A percentile compares a stretch with the other conserved stretches of the same genome.
phyloP scores from a whole-genome alignment of 23 tunicate genomes.

The Aplidium turbinatum region DNA sequence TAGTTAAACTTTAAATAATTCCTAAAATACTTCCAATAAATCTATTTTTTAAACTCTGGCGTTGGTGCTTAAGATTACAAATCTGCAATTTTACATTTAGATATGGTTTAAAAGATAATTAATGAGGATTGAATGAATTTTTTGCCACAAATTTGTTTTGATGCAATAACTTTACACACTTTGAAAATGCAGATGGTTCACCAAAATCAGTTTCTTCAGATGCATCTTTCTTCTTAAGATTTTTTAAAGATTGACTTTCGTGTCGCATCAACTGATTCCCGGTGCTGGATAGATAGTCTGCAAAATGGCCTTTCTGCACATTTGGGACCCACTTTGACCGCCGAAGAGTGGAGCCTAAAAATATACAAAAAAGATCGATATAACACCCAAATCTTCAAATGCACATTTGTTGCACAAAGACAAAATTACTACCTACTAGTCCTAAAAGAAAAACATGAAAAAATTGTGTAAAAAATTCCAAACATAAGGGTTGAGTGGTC shows the following conservation, averaged over 20 bases:
- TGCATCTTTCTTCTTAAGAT: background rate
- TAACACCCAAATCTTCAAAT: background rate
- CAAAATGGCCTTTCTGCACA: slow-evolving; percentile 49
- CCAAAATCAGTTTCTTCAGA: too few species aligned
- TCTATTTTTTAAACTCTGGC: too few species aligned
- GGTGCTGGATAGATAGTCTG: slow-evolving; percentile 52
- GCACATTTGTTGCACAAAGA: background rate
- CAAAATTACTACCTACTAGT: background rate
- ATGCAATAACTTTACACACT: background rate
- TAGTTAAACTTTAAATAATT: too few species aligned
- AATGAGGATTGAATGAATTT: too few species aligned
- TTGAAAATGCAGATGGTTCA: background rate
- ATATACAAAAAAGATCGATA: background rate
- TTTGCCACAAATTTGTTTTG: background rate
- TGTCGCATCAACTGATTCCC: slow-evolving; percentile 59
- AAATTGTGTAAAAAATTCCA: too few species aligned
- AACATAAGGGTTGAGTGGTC: too few species aligned
- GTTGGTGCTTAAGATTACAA: too few species aligned
- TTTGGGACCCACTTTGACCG: slow-evolving; percentile 68
- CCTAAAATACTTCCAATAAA: too few species aligned
- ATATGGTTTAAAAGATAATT: too few species aligned
- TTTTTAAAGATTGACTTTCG: slow-evolving; percentile 49
- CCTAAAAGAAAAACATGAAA: background rate
- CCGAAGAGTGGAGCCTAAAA: slow-evolving; percentile 36
- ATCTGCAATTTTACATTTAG: too few species aligned